Conservation (phyloP, 2,888 invertebrate genomes). For the Phalera bucephala region DNA sequence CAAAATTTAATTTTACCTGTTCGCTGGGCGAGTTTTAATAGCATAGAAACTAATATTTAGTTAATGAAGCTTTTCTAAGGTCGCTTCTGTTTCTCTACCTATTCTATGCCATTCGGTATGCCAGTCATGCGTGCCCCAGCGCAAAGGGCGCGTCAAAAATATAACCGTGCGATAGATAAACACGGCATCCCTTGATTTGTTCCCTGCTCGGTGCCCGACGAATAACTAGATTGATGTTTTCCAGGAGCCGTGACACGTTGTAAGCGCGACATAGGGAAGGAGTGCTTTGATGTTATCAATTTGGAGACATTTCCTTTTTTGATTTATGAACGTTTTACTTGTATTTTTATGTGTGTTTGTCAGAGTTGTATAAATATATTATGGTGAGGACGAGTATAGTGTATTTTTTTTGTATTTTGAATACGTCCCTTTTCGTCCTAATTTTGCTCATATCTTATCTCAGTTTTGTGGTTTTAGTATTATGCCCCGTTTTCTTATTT, state of each 20-base stretch:
- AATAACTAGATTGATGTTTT: conserved; percentile 39
- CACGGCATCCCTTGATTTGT: conserved; percentile 50
- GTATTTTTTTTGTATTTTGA: too few relatives aligned
- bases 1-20: too few relatives aligned
- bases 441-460: too few relatives aligned
- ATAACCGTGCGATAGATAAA: conserved; percentile 52
- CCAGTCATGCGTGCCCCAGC: conserved; percentile 46
- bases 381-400: too few relatives aligned
- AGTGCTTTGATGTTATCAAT: conserved; percentile 21
- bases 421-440: too few relatives aligned
- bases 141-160: conserved; percentile 52
- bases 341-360: too few relatives aligned
- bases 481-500: too few relatives aligned
- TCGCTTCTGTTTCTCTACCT: conserved; percentile 5
- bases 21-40: too few relatives aligned
- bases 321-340: conserved; percentile 9
- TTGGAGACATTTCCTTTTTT: conserved; percentile 19
- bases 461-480: too few relatives aligned
- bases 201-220: conserved; percentile 37
- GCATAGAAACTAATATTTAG: too few relatives aligned
- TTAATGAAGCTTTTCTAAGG: too few relatives aligned
- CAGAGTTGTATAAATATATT: too few relatives aligned
- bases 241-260: conserved; percentile 8
- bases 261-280: neutral
- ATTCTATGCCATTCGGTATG: conserved; percentile 33